Evolutionary conservation across 2,113 vertebrate species (phyloP).

Genomic region (Anguilla rostrata): DNA sequence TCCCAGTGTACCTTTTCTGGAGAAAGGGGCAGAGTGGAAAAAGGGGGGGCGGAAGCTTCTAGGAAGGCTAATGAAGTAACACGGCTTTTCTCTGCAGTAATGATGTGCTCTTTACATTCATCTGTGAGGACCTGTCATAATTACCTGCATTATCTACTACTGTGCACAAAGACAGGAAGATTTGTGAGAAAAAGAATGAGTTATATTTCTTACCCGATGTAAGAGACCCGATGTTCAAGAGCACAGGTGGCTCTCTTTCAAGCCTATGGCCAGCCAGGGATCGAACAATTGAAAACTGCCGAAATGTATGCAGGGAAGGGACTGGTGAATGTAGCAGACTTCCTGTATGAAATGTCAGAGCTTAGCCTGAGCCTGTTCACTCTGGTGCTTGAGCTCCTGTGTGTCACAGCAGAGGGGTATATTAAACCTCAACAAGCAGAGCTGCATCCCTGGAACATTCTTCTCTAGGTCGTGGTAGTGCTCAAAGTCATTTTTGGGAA

Average conservation of each 20-base stretch:
- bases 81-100: neutral
- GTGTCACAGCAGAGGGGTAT: neutral
- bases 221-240: neutral
- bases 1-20: neutral
- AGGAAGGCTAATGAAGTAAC: constrained; percentile 14
- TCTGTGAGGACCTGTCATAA: constrained; percentile 2
- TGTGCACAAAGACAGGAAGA: neutral
- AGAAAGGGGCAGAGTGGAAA: neutral
- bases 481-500: neutral
- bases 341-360: neutral
- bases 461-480: neutral
- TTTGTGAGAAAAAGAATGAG: neutral
- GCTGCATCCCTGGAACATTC: neutral
- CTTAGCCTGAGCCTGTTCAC: neutral
- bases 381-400: neutral
- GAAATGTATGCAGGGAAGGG: neutral
- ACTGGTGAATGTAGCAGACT: neutral
- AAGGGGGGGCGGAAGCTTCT: neutral
- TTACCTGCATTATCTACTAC: neutral
- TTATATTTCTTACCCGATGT: neutral
- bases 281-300: neutral
- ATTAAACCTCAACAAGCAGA: neutral
- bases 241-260: neutral
- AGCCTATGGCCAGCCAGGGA: neutral
- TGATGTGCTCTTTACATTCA: neutral